A percentile compares a stretch with the other conserved stretches of the same genome.
Evolutionary conservation across 2,797 vertebrate species (phyloP).

Genomic region (Peromyscus eremicus): DNA sequence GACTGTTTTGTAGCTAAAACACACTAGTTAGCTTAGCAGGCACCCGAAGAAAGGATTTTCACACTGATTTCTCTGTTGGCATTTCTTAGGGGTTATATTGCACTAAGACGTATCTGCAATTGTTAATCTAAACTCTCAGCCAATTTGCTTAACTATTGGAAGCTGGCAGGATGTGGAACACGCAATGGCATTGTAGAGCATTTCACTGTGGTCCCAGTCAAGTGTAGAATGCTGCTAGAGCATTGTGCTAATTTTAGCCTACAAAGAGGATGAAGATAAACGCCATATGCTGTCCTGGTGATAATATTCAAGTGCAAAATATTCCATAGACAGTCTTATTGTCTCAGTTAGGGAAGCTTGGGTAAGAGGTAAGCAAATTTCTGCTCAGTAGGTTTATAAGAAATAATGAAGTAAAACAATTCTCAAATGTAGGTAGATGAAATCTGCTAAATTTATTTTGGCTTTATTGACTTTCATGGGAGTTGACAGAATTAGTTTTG

Average conservation of each 20-base stretch:
- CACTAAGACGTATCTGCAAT: conserved; percentile 74
- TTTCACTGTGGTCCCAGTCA: conserved; percentile 91
- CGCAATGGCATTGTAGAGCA: conserved; percentile 88
- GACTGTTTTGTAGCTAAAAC: conserved; percentile 72
- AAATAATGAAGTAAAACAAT: conserved; percentile 90
- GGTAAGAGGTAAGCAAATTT: conserved; percentile 86
- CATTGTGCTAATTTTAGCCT: conserved; percentile 98
- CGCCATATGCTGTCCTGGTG: conserved; percentile 95
- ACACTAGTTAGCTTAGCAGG: conserved; percentile 42
- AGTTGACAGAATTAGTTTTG: conserved; percentile 90
- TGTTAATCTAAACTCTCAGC: conserved; percentile 78
- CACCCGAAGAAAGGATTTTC: conserved; percentile 60
- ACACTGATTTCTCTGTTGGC: conserved; percentile 43
- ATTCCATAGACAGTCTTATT: conserved; percentile 90
- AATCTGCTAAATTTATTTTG: conserved; percentile 89
- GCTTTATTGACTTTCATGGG: conserved; percentile 89
- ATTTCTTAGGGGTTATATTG: conserved; percentile 59
- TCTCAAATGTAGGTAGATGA: conserved; percentile 89
- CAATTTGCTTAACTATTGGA: conserved; percentile 83
- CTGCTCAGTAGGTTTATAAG: conserved; percentile 83
- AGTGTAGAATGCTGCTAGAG: conserved; percentile 92
- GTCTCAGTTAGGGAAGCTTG: conserved; percentile 87
- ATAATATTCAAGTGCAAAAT: conserved; percentile 95
- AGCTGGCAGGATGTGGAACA: conserved; percentile 81
- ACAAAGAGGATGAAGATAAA: conserved; percentile 99